Evolutionary conservation across 1,140 invertebrate genomes (phyloP), one percentile per base, ranked within the genome.

Genomic region (Bombus huntii): DNA sequence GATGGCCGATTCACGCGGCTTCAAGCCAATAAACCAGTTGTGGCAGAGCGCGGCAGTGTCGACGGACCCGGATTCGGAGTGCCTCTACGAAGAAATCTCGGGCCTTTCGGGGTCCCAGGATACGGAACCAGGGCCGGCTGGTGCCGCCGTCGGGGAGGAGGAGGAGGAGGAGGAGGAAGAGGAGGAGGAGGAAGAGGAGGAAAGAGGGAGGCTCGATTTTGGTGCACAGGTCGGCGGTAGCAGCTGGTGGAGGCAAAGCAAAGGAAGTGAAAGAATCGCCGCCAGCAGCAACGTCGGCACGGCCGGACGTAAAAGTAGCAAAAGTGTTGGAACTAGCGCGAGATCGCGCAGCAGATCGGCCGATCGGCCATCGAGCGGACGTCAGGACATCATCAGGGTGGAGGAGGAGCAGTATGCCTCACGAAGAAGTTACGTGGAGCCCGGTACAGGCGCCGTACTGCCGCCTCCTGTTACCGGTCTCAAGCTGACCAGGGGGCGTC

Each of bases 401-500:
- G 94, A 95, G 93, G 94, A 95, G 90, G 92, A 94, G 85, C 93
- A 93, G 90, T 93, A 94, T 94, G 94, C 89, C 77, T 90, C 90
- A 70, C 92, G 91, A 65, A 92, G 92, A 75, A 93, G 88, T 73
- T 94, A 94, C 92, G 91, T 92, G 92, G 92, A 95, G 91, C 76
- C 93, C 87, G 86, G 91, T 88, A 92, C 93, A 88, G 92, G 92
- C 85, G 93, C 90, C 89, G 92, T 94, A 88, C 74, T 88, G 83
- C 89, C 89, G 87, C 87, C 85, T 72, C 85, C 88, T 78, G 89
- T 77, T 42, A 22, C 82, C 79, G 81, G 87, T 87, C 93, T 94
- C 92, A 95, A 95, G 94, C 95, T 96, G 94, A 95, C 95, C 91
- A 95, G 94, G 91, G 94, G 93, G 84, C 93, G 93, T 82, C 89